Percentiles rank a stretch among this genome's conserved stretches.
phyloP scores from a whole-genome alignment of 2,888 invertebrate genomes.

The Pseudeuparius sepicola region DNA sequence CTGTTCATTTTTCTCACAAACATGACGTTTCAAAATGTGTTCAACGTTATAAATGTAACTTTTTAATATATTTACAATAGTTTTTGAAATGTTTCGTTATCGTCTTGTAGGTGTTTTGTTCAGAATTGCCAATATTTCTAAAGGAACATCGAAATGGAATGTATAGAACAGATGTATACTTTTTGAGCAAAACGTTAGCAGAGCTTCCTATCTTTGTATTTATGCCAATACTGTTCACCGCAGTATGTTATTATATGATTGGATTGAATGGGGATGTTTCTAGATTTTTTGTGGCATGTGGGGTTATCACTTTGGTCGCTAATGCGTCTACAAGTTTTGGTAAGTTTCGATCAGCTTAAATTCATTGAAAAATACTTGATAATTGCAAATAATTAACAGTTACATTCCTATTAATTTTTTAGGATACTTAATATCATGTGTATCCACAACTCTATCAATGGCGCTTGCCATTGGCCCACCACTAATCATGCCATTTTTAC shows the following conservation, averaged over 20 bases:
- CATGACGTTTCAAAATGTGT: conserved; percentile 92
- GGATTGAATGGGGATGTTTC: conserved; percentile 63
- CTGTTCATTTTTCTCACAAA: conserved; percentile 84
- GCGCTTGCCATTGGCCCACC: conserved; percentile 87
- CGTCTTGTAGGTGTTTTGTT: conserved; percentile 67
- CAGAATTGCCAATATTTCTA: conserved; percentile 81
- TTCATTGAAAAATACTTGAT: no score
- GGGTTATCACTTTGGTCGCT: conserved; percentile 70
- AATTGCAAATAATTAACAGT: no score
- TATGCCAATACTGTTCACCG: conserved; percentile 73
- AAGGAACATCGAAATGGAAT: conserved; percentile 83
- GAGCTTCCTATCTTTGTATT: conserved; percentile 80
- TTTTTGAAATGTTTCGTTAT: background rate
- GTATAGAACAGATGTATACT: conserved; percentile 86
- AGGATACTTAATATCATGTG: conserved; percentile 89
- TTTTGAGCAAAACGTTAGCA: conserved; percentile 80
- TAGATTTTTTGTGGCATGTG: conserved; percentile 63
- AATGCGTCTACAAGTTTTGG: conserved; percentile 85
- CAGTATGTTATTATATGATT: conserved; percentile 81
- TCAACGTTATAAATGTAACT: conserved; percentile 86
- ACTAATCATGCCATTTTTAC: conserved; percentile 82
- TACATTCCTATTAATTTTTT: no score
- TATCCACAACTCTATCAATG: conserved; percentile 73
- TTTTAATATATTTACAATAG: background rate
- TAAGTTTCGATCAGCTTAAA: no score